Evolutionary conservation across 1,140 invertebrate species (phyloP).

Genomic region (Drosophila nigrodunni): DNA sequence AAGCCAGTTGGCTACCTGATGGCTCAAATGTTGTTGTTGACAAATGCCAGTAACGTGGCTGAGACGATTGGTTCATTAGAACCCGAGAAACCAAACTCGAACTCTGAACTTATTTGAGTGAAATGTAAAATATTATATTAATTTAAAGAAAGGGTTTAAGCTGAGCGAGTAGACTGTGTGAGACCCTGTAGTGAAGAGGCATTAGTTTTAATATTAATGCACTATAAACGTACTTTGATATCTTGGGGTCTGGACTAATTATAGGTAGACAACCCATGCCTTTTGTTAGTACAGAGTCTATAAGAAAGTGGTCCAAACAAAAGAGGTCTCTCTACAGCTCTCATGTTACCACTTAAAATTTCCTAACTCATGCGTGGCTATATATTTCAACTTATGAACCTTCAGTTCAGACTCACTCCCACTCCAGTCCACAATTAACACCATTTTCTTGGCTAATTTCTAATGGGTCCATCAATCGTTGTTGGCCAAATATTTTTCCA

Average conservation of each 20-base stretch:
- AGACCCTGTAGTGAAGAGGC: background rate
- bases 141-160: background rate
- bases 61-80: conserved; percentile 2
- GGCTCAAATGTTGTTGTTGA: conserved; percentile 46
- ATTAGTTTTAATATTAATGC: too few species aligned
- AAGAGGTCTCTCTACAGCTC: too few species aligned
- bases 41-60: conserved; percentile 42
- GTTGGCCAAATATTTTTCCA: conserved; percentile 70
- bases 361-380: too few species aligned
- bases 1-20: conserved; percentile 41
- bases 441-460: background rate
- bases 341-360: too few species aligned
- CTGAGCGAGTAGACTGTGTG: background rate
- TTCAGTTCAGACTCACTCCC: background rate
- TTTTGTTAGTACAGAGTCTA: too few species aligned
- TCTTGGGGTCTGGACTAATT: too few species aligned
- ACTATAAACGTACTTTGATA: too few species aligned
- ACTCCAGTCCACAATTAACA: background rate
- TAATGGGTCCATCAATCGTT: conserved; percentile 54
- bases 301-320: too few species aligned
- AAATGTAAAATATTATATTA: background rate
- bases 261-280: too few species aligned
- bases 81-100: conserved; percentile 1
- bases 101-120: conserved; percentile 5
- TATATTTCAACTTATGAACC: background rate